Percentiles rank a stretch among this genome's conserved stretches.
These are phyloP conservation scores for Diplogasteroides magnus DNA, from an alignment of 1,140 invertebrate species.

Conservation along the genomic window DNA sequence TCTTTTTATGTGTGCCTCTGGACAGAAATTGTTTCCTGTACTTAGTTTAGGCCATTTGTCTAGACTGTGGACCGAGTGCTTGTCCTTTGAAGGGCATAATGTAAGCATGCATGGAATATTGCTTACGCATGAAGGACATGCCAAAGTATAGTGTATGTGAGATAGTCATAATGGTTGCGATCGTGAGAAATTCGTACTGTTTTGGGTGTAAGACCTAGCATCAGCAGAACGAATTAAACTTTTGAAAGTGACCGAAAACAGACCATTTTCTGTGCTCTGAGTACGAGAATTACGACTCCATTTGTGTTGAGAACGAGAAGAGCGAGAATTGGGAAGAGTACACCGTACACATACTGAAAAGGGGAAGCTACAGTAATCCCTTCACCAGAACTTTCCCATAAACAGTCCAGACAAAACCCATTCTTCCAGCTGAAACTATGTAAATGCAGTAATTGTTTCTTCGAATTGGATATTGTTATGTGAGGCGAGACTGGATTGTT, in stretches of 20 bases:
- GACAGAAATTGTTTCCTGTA: too few relatives aligned
- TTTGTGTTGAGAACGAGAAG: background rate
- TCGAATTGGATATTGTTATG: too few relatives aligned
- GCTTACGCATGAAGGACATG: background rate
- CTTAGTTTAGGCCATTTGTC: too few relatives aligned
- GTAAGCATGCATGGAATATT: too few relatives aligned
- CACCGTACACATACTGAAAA: background rate
- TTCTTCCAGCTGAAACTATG: too few relatives aligned
- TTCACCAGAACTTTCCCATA: background rate
- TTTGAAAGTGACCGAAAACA: background rate
- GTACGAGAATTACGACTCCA: background rate
- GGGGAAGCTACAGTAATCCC: background rate
- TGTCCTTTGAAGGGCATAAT: too few relatives aligned
- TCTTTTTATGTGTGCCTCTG: background rate
- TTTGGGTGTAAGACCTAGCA: background rate
- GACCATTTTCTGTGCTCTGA: conserved; percentile 2
- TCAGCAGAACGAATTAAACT: background rate
- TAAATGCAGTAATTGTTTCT: too few relatives aligned
- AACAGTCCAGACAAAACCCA: too few relatives aligned
- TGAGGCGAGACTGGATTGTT: too few relatives aligned
- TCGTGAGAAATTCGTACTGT: background rate
- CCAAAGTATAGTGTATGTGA: background rate
- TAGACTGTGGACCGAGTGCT: too few relatives aligned
- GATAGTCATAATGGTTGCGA: background rate
- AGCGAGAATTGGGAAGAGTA: background rate